A percentile compares a stretch with the other conserved stretches of the same genome.
These are phyloP conservation scores for Acrossocheilus fasciatus DNA, from an alignment of 2,797 vertebrate species.

Conservation along the genomic window DNA sequence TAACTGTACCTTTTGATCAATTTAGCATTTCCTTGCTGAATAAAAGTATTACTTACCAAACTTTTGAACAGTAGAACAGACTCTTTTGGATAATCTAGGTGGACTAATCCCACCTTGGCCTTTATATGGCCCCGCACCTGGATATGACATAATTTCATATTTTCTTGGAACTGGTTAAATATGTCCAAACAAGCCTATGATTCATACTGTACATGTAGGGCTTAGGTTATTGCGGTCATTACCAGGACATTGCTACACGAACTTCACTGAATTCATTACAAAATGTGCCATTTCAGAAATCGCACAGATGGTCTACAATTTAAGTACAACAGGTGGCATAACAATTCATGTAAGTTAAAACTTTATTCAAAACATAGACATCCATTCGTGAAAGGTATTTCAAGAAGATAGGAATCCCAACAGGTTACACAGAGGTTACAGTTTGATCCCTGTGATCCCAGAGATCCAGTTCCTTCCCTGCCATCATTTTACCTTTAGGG, in stretches of 20 bases:
- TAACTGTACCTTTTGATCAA: not conserved
- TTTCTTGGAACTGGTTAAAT: conserved; percentile 14
- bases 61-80: not conserved
- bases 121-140: not conserved
- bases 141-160: not conserved
- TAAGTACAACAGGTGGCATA: not conserved
- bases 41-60: not conserved
- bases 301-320: not conserved
- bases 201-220: not conserved
- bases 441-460: not conserved
- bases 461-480: not conserved
- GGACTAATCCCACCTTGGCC: not conserved
- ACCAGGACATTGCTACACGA: not conserved
- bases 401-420: not conserved
- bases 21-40: not conserved
- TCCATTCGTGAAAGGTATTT: conserved; percentile 1
- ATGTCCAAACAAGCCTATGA: conserved; percentile 18
- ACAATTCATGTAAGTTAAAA: not conserved
- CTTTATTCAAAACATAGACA: not conserved
- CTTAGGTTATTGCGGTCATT: not conserved
- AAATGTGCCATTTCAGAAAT: not conserved
- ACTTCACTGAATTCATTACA: not conserved
- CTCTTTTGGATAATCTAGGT: not conserved
- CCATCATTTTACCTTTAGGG: not conserved
- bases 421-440: conserved; percentile 1